phyloP scores from a whole-genome alignment of 1,140 invertebrate species.

The Drosophila tani region DNA sequence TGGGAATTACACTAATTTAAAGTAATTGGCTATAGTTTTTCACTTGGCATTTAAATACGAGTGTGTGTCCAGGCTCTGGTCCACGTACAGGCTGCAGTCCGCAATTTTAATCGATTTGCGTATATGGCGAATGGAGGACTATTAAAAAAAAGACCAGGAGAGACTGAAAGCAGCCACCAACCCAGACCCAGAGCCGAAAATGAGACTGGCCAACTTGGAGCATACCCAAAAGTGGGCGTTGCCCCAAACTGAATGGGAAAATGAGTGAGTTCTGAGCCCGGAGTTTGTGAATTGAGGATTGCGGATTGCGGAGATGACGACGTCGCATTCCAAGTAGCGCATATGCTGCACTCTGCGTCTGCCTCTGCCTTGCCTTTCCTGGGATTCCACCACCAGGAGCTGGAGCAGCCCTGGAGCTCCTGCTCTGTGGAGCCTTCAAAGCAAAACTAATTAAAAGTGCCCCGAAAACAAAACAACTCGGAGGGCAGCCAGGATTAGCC shows the following conservation, averaged over 20 bases:
- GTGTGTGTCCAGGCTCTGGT: conserved; percentile 37
- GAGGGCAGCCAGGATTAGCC: conserved; percentile 33
- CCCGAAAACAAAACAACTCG: conserved; percentile 69
- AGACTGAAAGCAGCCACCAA: conserved; percentile 26
- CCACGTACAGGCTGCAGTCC: conserved; percentile 23
- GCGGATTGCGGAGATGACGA: conserved; percentile 16
- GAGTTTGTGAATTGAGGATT: conserved; percentile 27
- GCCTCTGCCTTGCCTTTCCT: conserved; percentile 39
- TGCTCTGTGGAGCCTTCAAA: conserved; percentile 56
- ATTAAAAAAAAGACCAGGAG: conserved; percentile 63
- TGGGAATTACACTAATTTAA: conserved; percentile 85
- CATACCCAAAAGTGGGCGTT: conserved; percentile 82
- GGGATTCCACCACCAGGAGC: conserved; percentile 24
- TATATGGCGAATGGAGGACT: conserved; percentile 81
- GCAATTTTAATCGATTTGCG: conserved; percentile 85
- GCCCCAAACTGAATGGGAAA: conserved; percentile 83
- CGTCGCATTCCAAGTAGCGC: conserved; percentile 80
- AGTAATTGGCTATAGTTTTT: conserved; percentile 84
- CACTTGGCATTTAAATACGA: conserved; percentile 82
- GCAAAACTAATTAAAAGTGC: conserved; percentile 85
- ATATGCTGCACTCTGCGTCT: conserved; percentile 68
- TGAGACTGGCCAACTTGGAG: conserved; percentile 62
- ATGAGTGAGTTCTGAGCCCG: conserved; percentile 75
- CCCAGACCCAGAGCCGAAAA: conserved; percentile 69
- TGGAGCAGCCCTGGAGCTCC: conserved; percentile 35